Base-by-base conservation (phyloP, 30 jellyfish, hydroid and myxozoan genomes). In the Aurelia aurita complex sp. Pacific region DNA sequence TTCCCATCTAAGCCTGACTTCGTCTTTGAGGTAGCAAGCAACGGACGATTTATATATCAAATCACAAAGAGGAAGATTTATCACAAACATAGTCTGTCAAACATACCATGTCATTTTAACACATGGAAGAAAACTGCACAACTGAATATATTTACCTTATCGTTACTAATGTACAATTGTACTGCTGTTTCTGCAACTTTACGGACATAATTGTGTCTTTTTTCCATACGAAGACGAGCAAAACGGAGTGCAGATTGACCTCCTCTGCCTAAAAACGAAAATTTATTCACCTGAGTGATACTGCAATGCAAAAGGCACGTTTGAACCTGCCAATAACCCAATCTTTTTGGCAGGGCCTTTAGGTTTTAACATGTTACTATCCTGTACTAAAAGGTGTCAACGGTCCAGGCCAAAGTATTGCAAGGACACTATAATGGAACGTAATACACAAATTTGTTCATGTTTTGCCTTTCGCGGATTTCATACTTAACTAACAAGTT, bases 191-290 rank as follows among this genome's bases (percentile, higher is more conserved):
- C 99, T 15, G 99, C 98, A 43, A 95, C 99, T 79, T 95, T 95
- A 50, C 98, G 90, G 53, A 95, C 97, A 82, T 95, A 95, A 75
- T 95, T 95, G 68, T 95, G 99, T 4, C 99, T 85, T 76, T 90
- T 95, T 64, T 95, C 99, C 98, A 95, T 90, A 65, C 99, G 87
- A 55, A 95, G 80, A 43, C 99, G 95, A 5, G 99, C 99, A 76
- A 95, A 95, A 79, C 99, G 98, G 74, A 95, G 67, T 2, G 99
- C 99, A 17, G 99, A 95, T 69, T 95, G 99, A 23, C 99, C 99
- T 34, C 99, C 99, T 68, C 99, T 97, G 15, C 99, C 98, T 94
- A 73, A 23, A 60, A 60, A 7, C 64, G 9, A 63, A 52, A 64
- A 2, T 15, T 19, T 2, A 15, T 32, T 18, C 60, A 32, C 12